These are phyloP conservation scores for Prunella himalayana DNA, from an alignment of 2,113 vertebrate genomes.

Conservation along the genomic window DNA sequence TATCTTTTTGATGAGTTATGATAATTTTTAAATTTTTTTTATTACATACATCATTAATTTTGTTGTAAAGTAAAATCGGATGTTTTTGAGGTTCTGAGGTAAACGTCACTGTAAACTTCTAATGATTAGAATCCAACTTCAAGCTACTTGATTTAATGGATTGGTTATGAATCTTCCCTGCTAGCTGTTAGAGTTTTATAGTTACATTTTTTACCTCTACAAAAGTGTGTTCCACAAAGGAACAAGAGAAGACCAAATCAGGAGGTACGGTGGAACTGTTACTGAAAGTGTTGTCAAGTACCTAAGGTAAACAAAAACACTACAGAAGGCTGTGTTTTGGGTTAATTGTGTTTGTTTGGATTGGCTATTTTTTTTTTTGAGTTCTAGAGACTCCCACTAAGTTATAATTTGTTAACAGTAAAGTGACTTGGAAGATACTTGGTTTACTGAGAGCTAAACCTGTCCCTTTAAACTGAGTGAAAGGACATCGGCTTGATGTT, in stretches of 20 bases:
- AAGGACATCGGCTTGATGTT: background rate
- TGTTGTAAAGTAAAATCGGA: background rate
- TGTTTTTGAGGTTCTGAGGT: background rate
- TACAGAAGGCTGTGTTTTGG: background rate
- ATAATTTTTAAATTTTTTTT: background rate
- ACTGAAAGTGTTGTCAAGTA: background rate
- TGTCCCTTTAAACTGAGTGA: background rate
- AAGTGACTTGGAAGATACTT: background rate
- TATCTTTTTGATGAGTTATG: background rate
- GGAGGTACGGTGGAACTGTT: background rate
- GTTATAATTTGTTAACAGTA: background rate
- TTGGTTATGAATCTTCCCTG: background rate
- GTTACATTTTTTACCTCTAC: background rate
- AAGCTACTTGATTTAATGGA: background rate
- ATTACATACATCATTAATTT: background rate
- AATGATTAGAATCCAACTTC: background rate
- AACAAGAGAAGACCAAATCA: background rate
- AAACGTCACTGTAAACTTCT: background rate
- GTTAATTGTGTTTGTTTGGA: background rate
- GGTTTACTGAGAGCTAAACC: background rate
- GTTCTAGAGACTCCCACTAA: background rate
- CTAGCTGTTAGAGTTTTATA: background rate
- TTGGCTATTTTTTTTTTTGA: background rate
- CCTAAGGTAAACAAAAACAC: background rate
- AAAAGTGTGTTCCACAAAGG: background rate